phyloP scores from a whole-genome alignment of 2,113 vertebrate genomes.

The Hydrolagus affinis region DNA sequence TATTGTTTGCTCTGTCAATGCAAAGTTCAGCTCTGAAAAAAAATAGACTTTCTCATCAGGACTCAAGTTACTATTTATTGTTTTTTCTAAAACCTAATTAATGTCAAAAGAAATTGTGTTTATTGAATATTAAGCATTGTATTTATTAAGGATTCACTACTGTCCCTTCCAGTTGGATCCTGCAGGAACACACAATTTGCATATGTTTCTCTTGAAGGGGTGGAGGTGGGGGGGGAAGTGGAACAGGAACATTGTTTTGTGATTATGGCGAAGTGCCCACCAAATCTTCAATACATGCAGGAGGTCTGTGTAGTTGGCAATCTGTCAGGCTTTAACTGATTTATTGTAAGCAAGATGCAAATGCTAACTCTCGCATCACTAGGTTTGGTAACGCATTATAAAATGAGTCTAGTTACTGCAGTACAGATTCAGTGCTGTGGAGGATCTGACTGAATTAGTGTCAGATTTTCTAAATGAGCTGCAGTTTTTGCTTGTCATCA shows the following conservation, averaged over 20 bases:
- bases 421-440: background rate
- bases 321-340: slow-evolving; percentile 25
- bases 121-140: background rate
- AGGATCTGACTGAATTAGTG: slow-evolving; percentile 17
- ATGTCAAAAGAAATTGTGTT: background rate
- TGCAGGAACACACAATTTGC: slow-evolving; percentile 17
- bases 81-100: slow-evolving; percentile 18
- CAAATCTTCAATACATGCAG: slow-evolving; percentile 26
- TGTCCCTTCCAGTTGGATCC: background rate
- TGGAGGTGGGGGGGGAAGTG: no score
- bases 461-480: background rate
- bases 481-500: no score
- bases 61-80: slow-evolving; percentile 21
- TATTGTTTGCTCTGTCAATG: background rate
- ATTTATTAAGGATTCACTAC: slow-evolving; percentile 13
- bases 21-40: slow-evolving; percentile 8
- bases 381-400: slow-evolving; percentile 18
- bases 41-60: background rate
- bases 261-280: slow-evolving; percentile 31
- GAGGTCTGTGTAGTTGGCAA: slow-evolving; percentile 27
- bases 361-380: slow-evolving; percentile 19
- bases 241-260: slow-evolving; percentile 24
- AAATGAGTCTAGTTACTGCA: background rate
- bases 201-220: slow-evolving; percentile 10
- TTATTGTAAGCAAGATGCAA: slow-evolving; percentile 31